Evolutionary conservation across 2,113 vertebrate species (phyloP), one percentile per base, ranked within the genome.

Genomic region (Dermatemys mawii): DNA sequence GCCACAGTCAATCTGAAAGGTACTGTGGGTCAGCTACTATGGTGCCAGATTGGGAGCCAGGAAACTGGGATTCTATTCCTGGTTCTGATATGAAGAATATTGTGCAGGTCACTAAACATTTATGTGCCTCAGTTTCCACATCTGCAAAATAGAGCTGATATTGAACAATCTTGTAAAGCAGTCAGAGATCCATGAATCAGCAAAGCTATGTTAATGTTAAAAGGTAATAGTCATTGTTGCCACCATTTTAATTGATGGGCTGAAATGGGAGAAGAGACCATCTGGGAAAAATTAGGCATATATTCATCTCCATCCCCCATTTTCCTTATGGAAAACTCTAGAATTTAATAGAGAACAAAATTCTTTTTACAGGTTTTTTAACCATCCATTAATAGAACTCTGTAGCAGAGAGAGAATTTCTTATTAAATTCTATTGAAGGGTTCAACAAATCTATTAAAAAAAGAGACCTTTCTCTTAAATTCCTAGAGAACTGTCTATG

Each of bases 121-220:
- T 49, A 12, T 38, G 26, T 83, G 90, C 82, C 92, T 96, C 91
- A 86, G 89, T 95, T 96, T 97, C 90, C 88, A 67, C 75, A 75
- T 35, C 41, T 93, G 87, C 48, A 83, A 92, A 83, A 12, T 21
- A 89, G 53, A 81, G 73, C 17, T 84, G 82, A 13, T 21, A 44
- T 51, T 81, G 41, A 67, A 44, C 38, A 38, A 75, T 24, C 38
- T 10, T n/a, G 27, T n/a, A 38, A 75, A 44, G 70, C 60, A 57
- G n/a, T 50, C 17, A 57, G 60, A 81, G 55, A 86, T 57, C 50
- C n/a, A 22, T 73, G 32, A 54, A 44, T n/a, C 29, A 48, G 38
- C 8, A 51, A 70, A 49, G 26, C 44, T 55, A 51, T 48, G 75
- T 26, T 41, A 73, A 41, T 12, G 11, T 73, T 44, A 26, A 11